Percentiles rank a stretch among this genome's conserved stretches.
phyloP scores from a whole-genome alignment of 37 sponge, comb jelly and placozoan genomes.

The Tethya wilhelma region DNA sequence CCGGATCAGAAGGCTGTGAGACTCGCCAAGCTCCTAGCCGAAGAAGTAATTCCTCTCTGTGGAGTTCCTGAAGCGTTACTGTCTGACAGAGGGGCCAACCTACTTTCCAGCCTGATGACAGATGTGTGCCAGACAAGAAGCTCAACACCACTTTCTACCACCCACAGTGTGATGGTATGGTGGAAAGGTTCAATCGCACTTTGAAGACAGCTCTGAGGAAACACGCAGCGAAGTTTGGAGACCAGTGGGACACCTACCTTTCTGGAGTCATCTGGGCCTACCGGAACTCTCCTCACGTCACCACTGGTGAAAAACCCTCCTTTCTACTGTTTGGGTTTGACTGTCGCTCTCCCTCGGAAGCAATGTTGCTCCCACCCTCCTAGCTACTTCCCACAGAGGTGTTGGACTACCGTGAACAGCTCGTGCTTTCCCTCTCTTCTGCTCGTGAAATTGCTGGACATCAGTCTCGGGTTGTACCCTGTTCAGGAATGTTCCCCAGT shows the following conservation, averaged over 20 bases:
- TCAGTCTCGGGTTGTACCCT: slow-evolving; percentile 6
- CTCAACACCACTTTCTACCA: background rate
- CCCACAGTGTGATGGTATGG: slow-evolving; percentile 39
- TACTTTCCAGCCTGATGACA: slow-evolving; percentile 9
- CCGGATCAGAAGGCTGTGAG: slow-evolving; percentile 26
- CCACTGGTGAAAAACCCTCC: slow-evolving; percentile 38
- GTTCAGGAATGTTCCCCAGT: slow-evolving; percentile 27
- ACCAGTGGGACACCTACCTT: slow-evolving; percentile 36
- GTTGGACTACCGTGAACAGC: slow-evolving; percentile 27
- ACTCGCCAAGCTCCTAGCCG: slow-evolving; percentile 12
- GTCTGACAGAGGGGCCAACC: slow-evolving; percentile 18
- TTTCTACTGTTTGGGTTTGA: slow-evolving; percentile 44
- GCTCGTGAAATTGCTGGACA: too few relatives aligned
- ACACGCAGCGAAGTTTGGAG: slow-evolving; percentile 14
- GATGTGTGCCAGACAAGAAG: slow-evolving; percentile 32
- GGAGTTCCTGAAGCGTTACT: slow-evolving; percentile 46
- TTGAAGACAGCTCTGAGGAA: slow-evolving; percentile 25
- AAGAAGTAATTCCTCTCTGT: slow-evolving; percentile 33
- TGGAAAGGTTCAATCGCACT: slow-evolving; percentile 29
- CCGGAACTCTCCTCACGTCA: slow-evolving; percentile 44
- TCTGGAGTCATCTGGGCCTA: slow-evolving; percentile 51
- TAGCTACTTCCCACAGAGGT: background rate
- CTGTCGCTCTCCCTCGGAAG: slow-evolving; percentile 19
- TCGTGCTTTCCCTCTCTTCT: slow-evolving; percentile 13
- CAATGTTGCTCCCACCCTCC: slow-evolving; percentile 16